These are phyloP conservation scores for Bubalus kerabau DNA, from an alignment of 2,113 vertebrate species.

Conservation along the genomic window DNA sequence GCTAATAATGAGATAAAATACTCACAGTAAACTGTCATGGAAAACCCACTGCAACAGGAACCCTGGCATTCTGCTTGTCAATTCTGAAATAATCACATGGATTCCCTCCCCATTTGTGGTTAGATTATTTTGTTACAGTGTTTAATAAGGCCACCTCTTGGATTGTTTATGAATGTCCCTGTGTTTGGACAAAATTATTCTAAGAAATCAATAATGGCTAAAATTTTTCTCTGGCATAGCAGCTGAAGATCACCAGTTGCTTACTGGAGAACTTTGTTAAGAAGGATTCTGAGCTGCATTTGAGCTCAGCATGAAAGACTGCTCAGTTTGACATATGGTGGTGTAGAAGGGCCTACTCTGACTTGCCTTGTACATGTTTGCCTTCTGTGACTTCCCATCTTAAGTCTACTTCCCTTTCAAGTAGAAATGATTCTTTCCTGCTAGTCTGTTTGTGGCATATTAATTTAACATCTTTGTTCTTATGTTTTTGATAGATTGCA, in stretches of 20 bases:
- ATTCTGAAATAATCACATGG: not conserved
- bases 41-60: not conserved
- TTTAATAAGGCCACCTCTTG: not conserved
- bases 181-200: not conserved
- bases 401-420: not conserved
- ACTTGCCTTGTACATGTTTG: not conserved
- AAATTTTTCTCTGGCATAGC: not conserved
- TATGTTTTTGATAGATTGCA: not conserved
- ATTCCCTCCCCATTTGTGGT: not conserved
- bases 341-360: not conserved
- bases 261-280: not conserved
- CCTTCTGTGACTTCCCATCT: not conserved
- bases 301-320: not conserved
- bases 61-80: not conserved
- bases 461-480: slow-evolving; percentile 30
- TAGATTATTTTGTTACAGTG: not conserved
- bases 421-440: not conserved
- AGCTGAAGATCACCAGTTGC: not conserved
- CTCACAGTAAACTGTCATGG: not conserved
- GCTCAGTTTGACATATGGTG: not conserved
- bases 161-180: not conserved
- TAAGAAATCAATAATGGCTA: not conserved
- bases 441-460: not conserved
- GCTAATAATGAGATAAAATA: not conserved
- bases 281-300: not conserved